Conservation (phyloP, 1,140 invertebrate genomes). For the Euborellia annulipes region DNA sequence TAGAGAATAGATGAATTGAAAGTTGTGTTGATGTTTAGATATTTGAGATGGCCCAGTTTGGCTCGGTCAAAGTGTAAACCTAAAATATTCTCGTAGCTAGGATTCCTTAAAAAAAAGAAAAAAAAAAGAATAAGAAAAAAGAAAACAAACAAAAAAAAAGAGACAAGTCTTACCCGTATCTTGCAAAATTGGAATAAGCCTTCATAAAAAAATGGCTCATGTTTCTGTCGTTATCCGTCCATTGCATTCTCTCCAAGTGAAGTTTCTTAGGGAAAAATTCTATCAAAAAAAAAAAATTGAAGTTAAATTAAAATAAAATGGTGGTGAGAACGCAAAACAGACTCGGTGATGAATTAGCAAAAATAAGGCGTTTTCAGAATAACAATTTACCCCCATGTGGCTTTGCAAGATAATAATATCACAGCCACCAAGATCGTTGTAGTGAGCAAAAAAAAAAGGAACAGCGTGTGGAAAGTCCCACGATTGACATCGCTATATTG, state of each 20-base stretch:
- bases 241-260: conserved; percentile 49
- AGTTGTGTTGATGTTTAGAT: conserved; percentile 79
- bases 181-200: conserved; percentile 81
- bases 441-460: too few species aligned
- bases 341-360: too few species aligned
- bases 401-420: too few species aligned
- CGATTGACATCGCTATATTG: too few species aligned
- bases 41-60: conserved; percentile 52
- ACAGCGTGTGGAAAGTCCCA: too few species aligned
- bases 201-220: conserved; percentile 95
- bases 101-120: conserved; percentile 44
- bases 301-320: too few species aligned
- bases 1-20: conserved; percentile 70
- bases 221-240: conserved; percentile 84
- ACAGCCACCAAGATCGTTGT: too few species aligned
- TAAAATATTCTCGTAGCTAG: conserved; percentile 64
- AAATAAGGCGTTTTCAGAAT: too few species aligned
- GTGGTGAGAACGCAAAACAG: too few species aligned
- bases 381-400: too few species aligned
- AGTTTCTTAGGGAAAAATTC: conserved; percentile 58
- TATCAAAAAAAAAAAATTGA: conserved; percentile 20
- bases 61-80: conserved; percentile 64
- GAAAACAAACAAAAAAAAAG: neutral
- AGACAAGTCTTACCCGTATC: conserved; percentile 50
- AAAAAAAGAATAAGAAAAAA: neutral